Evolutionary conservation across 2,888 invertebrate species (phyloP).

Genomic region (Aleiodes testaceus): DNA sequence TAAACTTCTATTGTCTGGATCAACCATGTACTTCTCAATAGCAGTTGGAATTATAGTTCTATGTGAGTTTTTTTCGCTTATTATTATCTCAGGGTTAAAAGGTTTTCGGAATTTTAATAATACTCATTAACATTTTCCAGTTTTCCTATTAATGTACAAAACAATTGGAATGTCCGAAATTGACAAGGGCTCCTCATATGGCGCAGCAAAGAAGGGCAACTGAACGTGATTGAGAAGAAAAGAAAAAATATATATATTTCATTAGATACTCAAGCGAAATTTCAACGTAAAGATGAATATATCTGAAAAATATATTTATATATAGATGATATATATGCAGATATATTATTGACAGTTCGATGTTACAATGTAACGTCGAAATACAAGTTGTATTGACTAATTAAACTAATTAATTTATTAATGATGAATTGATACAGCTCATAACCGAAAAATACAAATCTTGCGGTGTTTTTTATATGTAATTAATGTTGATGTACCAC

Average conservation of each 20-base stretch:
- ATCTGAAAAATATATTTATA: conserved; percentile 47
- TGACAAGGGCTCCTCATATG: conserved; percentile 88
- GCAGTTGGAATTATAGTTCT: conserved; percentile 81
- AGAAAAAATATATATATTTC: conserved; percentile 22
- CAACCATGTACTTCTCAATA: conserved; percentile 80
- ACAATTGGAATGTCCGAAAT: conserved; percentile 90
- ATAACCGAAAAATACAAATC: too few relatives aligned
- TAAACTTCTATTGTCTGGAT: conserved; percentile 82
- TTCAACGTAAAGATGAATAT: conserved; percentile 39
- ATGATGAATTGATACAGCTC: too few relatives aligned
- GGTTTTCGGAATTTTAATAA: not conserved
- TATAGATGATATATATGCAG: conserved; percentile 38
- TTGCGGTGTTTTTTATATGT: too few relatives aligned
- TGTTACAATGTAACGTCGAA: conserved; percentile 5
- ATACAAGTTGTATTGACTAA: not conserved
- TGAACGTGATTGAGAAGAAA: conserved; percentile 47
- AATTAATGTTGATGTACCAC: conserved; percentile 16
- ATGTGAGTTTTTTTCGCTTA: conserved; percentile 79
- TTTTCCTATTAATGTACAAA: conserved; percentile 84
- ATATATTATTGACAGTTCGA: conserved; percentile 44
- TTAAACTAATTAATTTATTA: too few relatives aligned
- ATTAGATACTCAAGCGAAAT: not conserved
- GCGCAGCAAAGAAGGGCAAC: conserved; percentile 75
- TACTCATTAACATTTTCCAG: conserved; percentile 74
- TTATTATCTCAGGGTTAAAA: not conserved